phyloP scores from a whole-genome alignment of 2,113 vertebrate species.

The Labeo rohita region DNA sequence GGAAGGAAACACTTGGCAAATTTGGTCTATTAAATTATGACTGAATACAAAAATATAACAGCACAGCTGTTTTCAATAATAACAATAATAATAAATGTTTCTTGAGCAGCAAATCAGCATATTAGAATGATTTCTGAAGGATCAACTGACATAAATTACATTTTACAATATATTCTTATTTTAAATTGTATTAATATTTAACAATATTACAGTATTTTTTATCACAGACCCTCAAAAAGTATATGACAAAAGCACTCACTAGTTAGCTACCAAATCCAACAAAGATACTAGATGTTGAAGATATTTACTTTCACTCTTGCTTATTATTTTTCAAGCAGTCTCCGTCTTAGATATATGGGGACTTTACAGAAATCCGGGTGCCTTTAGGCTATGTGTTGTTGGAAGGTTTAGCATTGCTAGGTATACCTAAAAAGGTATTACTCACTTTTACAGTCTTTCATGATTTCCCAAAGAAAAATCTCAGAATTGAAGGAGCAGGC shows the following conservation, averaged over 20 bases:
- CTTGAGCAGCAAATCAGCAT: not conserved
- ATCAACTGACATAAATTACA: not conserved
- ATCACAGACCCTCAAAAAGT: not conserved
- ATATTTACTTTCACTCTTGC: not conserved
- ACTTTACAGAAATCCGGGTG: not conserved
- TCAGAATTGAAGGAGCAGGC: not conserved
- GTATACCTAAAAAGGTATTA: constrained; percentile 8
- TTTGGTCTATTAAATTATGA: not conserved
- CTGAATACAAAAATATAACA: not conserved
- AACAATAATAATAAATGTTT: not conserved
- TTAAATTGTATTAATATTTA: not conserved
- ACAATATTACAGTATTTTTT: no score
- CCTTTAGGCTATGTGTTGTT: not conserved
- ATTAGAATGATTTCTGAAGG: not conserved
- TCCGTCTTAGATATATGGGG: not conserved
- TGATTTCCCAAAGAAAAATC: not conserved
- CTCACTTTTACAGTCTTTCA: not conserved
- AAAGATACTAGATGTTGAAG: not conserved
- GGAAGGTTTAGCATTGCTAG: not conserved
- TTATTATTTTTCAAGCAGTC: constrained; percentile 1
- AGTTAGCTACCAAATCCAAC: not conserved
- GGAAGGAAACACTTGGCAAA: not conserved
- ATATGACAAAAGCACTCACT: not conserved
- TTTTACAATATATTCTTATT: not conserved
- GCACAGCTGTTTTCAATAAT: no score